Evolutionary conservation across 1,140 invertebrate species (phyloP), one percentile per base, ranked within the genome.

Genomic region (Bombus affinis): DNA sequence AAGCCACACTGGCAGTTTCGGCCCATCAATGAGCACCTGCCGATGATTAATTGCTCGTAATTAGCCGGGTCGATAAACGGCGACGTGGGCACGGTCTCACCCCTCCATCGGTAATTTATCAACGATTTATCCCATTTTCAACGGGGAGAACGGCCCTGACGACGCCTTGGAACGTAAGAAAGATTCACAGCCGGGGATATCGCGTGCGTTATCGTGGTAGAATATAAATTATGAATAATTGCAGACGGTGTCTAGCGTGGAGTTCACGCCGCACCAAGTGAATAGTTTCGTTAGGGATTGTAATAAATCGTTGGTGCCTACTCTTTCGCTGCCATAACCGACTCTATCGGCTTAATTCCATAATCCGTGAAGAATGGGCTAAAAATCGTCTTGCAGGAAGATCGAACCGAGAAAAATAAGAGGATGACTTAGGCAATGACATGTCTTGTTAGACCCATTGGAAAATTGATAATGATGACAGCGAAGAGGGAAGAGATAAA

Each of bases 211-310:
- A 82, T 85, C 86, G 81, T 79, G 57, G 25, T 37, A 39, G 85
- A 89, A 85, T 91, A 86, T 83, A 91, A 91, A 91, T 91, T 87
- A 89, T 79, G 89, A 85, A 90, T 91, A 85, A 90, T 90, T 83
- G 82, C 77, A 47, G 62, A 25, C 18, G 42, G 32, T 22, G 83
- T 39, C 66, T 44, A 35, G 39, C 25, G 8, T 8, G 3, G n/a
- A 39, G 75, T 66, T 62, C 66, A 37, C 62, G 44, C 70, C 62
- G 62, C 65, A 72, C 59, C 66, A 75, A 84, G 89, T 88, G 89
- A 91, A 91, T 91, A 88, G 86, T 91, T 91, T 91, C 81, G 80
- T 90, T 86, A 83, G 70, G 62, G 73, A 66, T 71, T 22, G 25
- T 53, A 71, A 88, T 91, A 86, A 91, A 91, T 91, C 82, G 87